phyloP scores from a whole-genome alignment of 1,140 invertebrate species.

The Scaptomyza montana region DNA sequence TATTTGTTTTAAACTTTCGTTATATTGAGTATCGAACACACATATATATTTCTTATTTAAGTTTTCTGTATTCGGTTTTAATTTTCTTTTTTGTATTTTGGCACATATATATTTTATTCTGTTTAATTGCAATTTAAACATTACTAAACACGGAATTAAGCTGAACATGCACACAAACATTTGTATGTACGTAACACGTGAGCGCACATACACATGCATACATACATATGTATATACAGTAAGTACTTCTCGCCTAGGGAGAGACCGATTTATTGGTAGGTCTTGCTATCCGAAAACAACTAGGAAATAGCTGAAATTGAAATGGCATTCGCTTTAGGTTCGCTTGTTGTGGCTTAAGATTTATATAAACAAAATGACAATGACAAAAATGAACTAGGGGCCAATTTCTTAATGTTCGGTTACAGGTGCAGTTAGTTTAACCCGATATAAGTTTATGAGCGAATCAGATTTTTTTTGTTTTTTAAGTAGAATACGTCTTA shows the following conservation, averaged over 20 bases:
- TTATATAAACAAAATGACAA: background rate
- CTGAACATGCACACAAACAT: constrained; percentile 32
- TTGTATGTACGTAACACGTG: constrained; percentile 11
- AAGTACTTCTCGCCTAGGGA: constrained; percentile 12
- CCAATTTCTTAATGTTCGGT: too few species aligned
- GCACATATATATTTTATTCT: constrained; percentile 31
- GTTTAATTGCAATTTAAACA: constrained; percentile 31
- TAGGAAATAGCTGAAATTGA: constrained; percentile 1
- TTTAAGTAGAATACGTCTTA: too few species aligned
- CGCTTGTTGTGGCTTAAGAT: background rate
- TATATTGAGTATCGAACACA: constrained; percentile 30
- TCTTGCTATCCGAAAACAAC: background rate
- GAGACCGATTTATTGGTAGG: background rate
- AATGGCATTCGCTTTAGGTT: background rate
- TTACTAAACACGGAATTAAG: constrained; percentile 59
- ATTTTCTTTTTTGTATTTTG: constrained; percentile 47
- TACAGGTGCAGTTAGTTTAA: too few species aligned
- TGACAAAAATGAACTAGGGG: too few species aligned
- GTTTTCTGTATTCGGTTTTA: constrained; percentile 12
- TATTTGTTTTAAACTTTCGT: background rate
- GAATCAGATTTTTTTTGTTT: too few species aligned
- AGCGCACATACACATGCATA: constrained; percentile 6
- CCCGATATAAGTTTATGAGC: too few species aligned
- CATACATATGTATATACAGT: constrained; percentile 7
- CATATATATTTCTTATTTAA: constrained; percentile 20